These are phyloP conservation scores for Volucella zonaria DNA, from an alignment of 2,888 invertebrate species.

Conservation along the genomic window DNA sequence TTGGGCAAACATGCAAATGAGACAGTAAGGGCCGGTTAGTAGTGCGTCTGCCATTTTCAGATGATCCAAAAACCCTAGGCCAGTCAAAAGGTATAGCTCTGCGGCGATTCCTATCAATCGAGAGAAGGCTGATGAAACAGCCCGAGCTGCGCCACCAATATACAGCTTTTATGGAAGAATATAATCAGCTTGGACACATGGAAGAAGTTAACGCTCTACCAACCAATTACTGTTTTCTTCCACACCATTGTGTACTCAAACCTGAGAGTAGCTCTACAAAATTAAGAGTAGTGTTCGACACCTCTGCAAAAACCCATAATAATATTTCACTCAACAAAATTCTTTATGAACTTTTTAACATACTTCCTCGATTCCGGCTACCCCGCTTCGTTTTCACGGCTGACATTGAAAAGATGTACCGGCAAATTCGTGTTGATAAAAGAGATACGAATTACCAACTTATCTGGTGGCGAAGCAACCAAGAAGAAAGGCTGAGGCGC, in stretches of 20 bases:
- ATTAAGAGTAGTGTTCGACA: neutral
- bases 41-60: neutral
- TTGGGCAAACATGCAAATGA: neutral
- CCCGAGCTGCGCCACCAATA: constrained; percentile 1
- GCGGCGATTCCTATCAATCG: neutral
- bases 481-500: too few relatives aligned
- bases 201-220: neutral
- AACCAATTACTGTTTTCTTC: constrained; percentile 1
- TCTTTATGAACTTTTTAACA: neutral
- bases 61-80: constrained; percentile 25
- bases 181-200: neutral
- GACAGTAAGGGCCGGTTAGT: neutral
- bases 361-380: neutral
- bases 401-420: constrained; percentile 62
- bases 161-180: neutral
- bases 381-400: constrained; percentile 42
- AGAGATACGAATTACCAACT: constrained; percentile 58
- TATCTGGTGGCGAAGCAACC: constrained; percentile 58
- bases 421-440: constrained; percentile 61
- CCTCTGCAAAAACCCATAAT: neutral
- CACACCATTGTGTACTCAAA: constrained; percentile 4
- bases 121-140: neutral
- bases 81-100: constrained; percentile 11
- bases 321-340: neutral
- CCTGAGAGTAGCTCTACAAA: constrained; percentile 3